Evolutionary conservation across 35 echinoderm and acorn worm genomes (phyloP).

Genomic region (Anneissia japonica): DNA sequence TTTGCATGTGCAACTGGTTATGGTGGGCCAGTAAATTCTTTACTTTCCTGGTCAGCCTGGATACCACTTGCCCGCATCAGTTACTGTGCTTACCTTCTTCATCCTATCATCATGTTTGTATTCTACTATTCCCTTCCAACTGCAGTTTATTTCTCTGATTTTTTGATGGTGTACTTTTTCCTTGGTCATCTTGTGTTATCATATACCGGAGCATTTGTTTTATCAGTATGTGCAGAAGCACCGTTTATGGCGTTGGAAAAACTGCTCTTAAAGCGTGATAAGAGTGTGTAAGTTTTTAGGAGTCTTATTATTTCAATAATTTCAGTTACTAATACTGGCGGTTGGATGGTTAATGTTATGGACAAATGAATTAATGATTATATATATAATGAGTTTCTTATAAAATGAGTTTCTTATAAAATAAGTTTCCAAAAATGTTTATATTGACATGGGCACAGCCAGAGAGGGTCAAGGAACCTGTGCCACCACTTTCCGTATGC

Average conservation of each 20-base stretch:
- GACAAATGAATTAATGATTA: no score
- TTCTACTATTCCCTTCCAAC: constrained; percentile 26
- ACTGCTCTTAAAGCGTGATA: not conserved
- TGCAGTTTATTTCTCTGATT: not conserved
- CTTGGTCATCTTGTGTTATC: not conserved
- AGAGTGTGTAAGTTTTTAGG: no score
- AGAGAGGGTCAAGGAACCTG: no score
- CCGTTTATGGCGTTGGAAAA: not conserved
- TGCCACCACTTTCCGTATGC: no score
- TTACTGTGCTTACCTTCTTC: constrained; percentile 68
- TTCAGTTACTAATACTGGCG: no score
- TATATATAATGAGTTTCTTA: no score
- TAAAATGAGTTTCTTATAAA: no score
- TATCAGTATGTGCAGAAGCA: not conserved
- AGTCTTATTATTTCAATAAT: no score
- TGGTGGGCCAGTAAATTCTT: constrained; percentile 61
- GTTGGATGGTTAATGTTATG: no score
- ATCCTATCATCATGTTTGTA: constrained; percentile 50
- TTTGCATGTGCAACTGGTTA: constrained; percentile 65
- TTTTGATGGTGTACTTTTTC: not conserved
- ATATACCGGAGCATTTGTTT: not conserved
- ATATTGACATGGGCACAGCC: no score
- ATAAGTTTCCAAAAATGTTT: no score
- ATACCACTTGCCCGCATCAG: constrained; percentile 60
- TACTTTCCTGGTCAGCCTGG: constrained; percentile 68